Conservation (phyloP, 2,797 vertebrate species). For the Pogonophryne albipinna region DNA sequence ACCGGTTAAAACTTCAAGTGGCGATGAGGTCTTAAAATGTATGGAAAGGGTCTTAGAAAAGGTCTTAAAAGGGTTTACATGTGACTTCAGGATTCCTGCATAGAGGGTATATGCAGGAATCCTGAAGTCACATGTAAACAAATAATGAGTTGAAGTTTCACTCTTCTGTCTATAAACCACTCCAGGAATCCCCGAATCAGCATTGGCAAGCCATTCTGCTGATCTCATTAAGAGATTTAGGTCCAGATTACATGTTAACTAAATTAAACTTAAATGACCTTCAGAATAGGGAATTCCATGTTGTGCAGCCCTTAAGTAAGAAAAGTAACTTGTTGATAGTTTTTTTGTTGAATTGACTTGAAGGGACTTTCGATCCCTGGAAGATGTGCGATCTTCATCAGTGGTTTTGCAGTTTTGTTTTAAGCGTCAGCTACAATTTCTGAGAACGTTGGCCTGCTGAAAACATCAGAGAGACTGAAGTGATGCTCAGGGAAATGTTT, state of each 20-base stretch:
- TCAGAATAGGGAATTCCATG: too few relatives aligned
- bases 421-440: neutral
- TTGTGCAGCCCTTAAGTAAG: neutral
- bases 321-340: neutral
- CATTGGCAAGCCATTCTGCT: neutral
- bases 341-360: neutral
- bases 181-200: neutral
- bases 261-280: neutral
- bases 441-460: neutral
- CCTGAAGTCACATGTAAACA: too few relatives aligned
- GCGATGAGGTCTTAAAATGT: too few relatives aligned
- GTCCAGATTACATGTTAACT: neutral
- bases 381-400: neutral
- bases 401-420: neutral
- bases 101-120: too few relatives aligned
- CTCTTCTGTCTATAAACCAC: neutral
- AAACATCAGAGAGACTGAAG: slow-evolving; percentile 8
- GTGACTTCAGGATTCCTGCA: too few relatives aligned
- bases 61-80: too few relatives aligned
- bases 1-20: too few relatives aligned
- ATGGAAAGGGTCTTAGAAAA: too few relatives aligned
- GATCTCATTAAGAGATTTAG: slow-evolving; percentile 1
- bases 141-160: too few relatives aligned
- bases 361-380: neutral
- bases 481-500: slow-evolving; percentile 11